Evolutionary conservation across 2,888 invertebrate genomes (phyloP), one percentile per base, ranked within the genome.

Genomic region (Caenorhabditis becei): DNA sequence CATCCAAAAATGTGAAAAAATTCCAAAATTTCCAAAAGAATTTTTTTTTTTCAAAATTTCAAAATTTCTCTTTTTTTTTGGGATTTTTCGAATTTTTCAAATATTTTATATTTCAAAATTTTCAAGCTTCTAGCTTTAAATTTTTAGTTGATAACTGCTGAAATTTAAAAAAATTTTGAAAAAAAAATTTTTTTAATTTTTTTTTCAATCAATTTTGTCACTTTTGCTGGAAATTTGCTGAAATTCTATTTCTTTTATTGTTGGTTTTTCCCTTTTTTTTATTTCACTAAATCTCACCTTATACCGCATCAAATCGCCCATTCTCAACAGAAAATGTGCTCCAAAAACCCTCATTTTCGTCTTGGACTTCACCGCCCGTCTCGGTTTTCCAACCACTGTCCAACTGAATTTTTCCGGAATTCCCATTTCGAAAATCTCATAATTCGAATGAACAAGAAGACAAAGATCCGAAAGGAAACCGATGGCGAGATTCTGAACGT

Each of bases 301-400:
- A 53, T 87, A 87, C 77, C 87, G 72, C 62, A 81, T 63, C 28
- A 87, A 59, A 77, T 87, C 87, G 5, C 87, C 87, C 77, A 87
- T 66, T 54, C 87, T 66, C 11, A 86, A 51, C 24, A 82, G 49
- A 47, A 84, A 58, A 61, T 77, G 80, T 0, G 67, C 67, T 18
- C 61, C 41, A 49, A 83, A 83, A 16, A 77, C 53, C 37, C 28
- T 24, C n/a, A 56, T 28, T 18, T 67, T 59, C 32, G 49, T 71
- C 24, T n/a, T 56, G n/a, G 56, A 59, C 35, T 74, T 61, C 51
- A 70, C 65, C 5, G 18, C 37, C 26, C 59, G 63, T 54, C 58
- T 58, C 74, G 2, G 58, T 4, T n/a, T 23, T 1, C 8, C 28
- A 16, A 11, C 18, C 1, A 65, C 37, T 8, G 51, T 56, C 56